These are phyloP conservation scores for Uromys caudimaculatus DNA, from an alignment of 2,797 vertebrate genomes.

Conservation along the genomic window DNA sequence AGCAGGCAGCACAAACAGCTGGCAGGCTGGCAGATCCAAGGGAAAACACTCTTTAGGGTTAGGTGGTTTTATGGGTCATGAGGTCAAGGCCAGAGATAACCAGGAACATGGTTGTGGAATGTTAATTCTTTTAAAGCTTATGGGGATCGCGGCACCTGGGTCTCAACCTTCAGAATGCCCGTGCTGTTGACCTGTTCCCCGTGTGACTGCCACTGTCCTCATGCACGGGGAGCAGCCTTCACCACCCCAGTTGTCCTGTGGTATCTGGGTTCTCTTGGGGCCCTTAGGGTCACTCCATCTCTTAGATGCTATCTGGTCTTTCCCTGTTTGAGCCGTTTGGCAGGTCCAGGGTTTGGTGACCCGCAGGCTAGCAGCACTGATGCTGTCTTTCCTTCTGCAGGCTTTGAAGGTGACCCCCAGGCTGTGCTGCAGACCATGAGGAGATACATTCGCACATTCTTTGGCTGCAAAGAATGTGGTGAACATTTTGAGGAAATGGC, in stretches of 20 bases:
- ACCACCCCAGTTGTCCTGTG: too few relatives aligned
- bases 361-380: not conserved
- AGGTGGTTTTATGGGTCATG: not conserved
- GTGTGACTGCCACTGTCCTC: not conserved
- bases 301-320: not conserved
- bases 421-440: constrained; percentile 92
- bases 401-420: constrained; percentile 88
- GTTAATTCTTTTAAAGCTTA: not conserved
- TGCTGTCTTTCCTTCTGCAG: constrained; percentile 76
- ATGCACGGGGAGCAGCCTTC: not conserved
- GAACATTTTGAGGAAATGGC: constrained; percentile 94
- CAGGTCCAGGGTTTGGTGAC: not conserved
- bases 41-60: not conserved
- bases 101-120: not conserved
- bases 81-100: not conserved
- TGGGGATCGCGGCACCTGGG: fast-evolving
- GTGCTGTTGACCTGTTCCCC: too few relatives aligned
- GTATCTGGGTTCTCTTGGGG: not conserved
- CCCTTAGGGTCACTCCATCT: too few relatives aligned
- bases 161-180: not conserved
- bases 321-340: not conserved
- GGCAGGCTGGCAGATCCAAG: fast-evolving
- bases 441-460: constrained; percentile 92
- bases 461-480: constrained; percentile 94
- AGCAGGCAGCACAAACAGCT: fast-evolving